Evolutionary conservation across 2,888 invertebrate species (phyloP), one percentile per base, ranked within the genome.

Genomic region (Dryadula phaetusa): DNA sequence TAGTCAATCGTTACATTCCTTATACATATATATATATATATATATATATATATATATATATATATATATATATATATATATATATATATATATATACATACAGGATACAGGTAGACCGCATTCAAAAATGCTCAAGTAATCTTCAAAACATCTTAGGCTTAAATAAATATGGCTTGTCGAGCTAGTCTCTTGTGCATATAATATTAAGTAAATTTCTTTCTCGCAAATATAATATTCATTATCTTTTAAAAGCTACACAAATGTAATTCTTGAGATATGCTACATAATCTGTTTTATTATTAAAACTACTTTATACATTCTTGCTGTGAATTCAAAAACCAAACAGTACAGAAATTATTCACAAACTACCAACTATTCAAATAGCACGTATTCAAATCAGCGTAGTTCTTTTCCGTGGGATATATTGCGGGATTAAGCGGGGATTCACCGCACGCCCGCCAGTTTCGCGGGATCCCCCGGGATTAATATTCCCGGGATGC

Each of bases 401-500:
- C 64, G 66, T 54, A 28, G 58, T 61, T 66, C 65, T 62, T 62
- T 66, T 62, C 40, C 28, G 28, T 46, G 62, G 42, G 47, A 32
- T 62, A 49, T 56, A 49, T 62, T 49, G 68, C 61, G 32, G 73
- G 73, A 74, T 70, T 71, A 73, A 63, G 62, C 44, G 69, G 64
- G 72, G 72, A 74, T 77, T 75, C 74, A 47, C 64, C 67, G 73
- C 78, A 78, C 77, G 75, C 75, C 73, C 74, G 73, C 64, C 73
- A 74, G 75, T 75, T 68, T 66, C 65, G 62, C 65, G 72, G 70
- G 70, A 69, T 79, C 75, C 76, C 70, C 75, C 44, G 77, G 79
- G 77, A 82, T 88, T 85, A 85, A 83, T 86, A 87, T 87, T 87
- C 87, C 82, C 82, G 69, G 69, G 75, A 78, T 79, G 79, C 76